A percentile compares a stretch with the other conserved stretches of the same genome.
These are phyloP conservation scores for Cyclophora punctaria DNA, from an alignment of 2,888 invertebrate genomes.

Conservation along the genomic window DNA sequence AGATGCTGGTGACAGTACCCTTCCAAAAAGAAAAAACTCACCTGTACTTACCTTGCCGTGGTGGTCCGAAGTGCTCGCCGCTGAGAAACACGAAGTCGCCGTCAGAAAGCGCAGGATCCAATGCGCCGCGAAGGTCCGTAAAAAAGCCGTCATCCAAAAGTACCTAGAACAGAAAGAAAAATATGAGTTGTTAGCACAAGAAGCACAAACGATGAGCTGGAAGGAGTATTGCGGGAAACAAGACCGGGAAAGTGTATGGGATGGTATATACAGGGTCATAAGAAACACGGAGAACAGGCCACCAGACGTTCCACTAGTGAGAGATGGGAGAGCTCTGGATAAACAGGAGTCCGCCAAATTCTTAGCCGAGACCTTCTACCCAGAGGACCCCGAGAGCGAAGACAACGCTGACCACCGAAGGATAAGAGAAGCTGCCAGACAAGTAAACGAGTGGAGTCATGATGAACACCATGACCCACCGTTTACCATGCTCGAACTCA, in stretches of 20 bases:
- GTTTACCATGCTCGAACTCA: slow-evolving; percentile 11
- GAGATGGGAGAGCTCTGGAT: not conserved
- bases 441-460: slow-evolving; percentile 2
- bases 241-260: slow-evolving; percentile 5
- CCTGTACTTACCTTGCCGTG: slow-evolving; percentile 9
- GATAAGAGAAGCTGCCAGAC: not conserved
- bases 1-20: not conserved
- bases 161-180: slow-evolving; percentile 12
- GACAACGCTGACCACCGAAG: slow-evolving; percentile 5
- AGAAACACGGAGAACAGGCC: slow-evolving; percentile 1
- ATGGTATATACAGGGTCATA: slow-evolving; percentile 7
- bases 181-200: slow-evolving; percentile 7
- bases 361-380: slow-evolving; percentile 8
- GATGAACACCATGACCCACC: slow-evolving; percentile 9
- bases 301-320: not conserved
- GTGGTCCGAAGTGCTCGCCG: slow-evolving; percentile 15
- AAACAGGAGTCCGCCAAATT: slow-evolving; percentile 1
- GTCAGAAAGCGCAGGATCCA: slow-evolving; percentile 13
- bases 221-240: slow-evolving; percentile 12
- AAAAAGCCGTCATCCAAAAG: slow-evolving; percentile 7
- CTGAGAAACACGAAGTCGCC: slow-evolving; percentile 8
- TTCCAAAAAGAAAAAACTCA: slow-evolving; percentile 2
- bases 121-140: slow-evolving; percentile 11
- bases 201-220: slow-evolving; percentile 14
- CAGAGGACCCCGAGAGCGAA: not conserved